Evolutionary conservation across 1,140 invertebrate genomes (phyloP).

Genomic region (Mercenaria mercenaria): DNA sequence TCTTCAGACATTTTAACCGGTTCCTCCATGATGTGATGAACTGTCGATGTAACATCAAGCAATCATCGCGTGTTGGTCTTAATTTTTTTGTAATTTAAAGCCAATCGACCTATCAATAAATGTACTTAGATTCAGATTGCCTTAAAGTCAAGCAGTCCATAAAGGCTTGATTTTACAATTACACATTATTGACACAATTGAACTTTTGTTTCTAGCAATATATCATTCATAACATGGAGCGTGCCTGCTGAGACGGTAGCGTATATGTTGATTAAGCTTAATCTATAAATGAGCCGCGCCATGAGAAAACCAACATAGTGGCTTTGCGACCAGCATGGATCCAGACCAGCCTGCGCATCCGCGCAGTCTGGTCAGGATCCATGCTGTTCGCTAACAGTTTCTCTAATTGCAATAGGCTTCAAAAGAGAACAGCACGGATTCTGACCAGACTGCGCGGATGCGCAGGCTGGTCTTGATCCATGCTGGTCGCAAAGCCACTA

Average conservation of each 20-base stretch:
- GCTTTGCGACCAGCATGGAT: no score
- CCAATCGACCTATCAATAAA: neutral
- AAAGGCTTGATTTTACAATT: neutral
- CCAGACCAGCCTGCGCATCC: no score
- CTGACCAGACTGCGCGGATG: no score
- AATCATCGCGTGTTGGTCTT: neutral
- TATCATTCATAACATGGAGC: neutral
- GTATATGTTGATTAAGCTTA: no score
- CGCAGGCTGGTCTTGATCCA: no score
- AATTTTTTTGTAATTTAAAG: neutral
- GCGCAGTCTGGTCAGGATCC: no score
- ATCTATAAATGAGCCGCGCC: no score
- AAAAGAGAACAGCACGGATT: no score
- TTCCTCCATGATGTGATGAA: neutral
- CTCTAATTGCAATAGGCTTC: no score
- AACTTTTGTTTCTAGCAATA: neutral
- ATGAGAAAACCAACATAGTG: no score
- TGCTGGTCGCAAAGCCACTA: no score
- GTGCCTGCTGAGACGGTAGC: neutral
- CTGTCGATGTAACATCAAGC: conserved; percentile 5
- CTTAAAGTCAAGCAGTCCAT: neutral
- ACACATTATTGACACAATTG: neutral
- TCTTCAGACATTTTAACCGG: neutral
- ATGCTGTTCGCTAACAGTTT: no score
- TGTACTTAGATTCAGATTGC: neutral